Percentiles rank a stretch among this genome's conserved stretches.
These are phyloP conservation scores for Vimba vimba DNA, from an alignment of 2,113 vertebrate species.

Conservation along the genomic window DNA sequence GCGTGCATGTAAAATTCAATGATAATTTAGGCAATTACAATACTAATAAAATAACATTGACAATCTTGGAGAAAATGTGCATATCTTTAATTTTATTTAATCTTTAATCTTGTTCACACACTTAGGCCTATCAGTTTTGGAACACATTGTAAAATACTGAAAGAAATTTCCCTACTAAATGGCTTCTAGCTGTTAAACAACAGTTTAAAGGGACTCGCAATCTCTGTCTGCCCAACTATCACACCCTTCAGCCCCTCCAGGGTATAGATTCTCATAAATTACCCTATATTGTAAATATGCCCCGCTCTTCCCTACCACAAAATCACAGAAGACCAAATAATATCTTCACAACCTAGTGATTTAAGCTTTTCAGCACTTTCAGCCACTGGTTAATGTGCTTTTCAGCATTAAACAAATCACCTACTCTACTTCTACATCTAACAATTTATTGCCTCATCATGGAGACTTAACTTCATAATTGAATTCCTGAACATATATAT, in stretches of 20 bases:
- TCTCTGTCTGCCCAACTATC: neutral
- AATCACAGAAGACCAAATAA: neutral
- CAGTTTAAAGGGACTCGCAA: neutral
- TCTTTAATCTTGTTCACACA: neutral
- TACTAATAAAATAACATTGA: neutral
- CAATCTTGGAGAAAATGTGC: neutral
- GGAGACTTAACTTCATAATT: neutral
- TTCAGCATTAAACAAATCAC: neutral
- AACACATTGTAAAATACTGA: neutral
- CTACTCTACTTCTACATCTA: neutral
- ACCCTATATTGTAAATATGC: neutral
- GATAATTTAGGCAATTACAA: neutral
- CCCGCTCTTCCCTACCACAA: neutral
- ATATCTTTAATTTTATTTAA: neutral
- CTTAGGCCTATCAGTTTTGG: no score
- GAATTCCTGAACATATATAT: neutral
- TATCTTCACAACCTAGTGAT: neutral
- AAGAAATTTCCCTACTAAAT: neutral
- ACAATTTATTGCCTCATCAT: no score
- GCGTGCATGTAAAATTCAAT: neutral
- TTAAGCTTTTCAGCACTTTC: neutral
- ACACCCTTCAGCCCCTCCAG: neutral
- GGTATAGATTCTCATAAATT: neutral
- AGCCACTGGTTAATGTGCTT: neutral
- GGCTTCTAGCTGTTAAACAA: neutral